A percentile compares a stretch with the other conserved stretches of the same genome.
Evolutionary conservation across 1,140 invertebrate species (phyloP).

Genomic region (Venustaconcha ellipsiformis): DNA sequence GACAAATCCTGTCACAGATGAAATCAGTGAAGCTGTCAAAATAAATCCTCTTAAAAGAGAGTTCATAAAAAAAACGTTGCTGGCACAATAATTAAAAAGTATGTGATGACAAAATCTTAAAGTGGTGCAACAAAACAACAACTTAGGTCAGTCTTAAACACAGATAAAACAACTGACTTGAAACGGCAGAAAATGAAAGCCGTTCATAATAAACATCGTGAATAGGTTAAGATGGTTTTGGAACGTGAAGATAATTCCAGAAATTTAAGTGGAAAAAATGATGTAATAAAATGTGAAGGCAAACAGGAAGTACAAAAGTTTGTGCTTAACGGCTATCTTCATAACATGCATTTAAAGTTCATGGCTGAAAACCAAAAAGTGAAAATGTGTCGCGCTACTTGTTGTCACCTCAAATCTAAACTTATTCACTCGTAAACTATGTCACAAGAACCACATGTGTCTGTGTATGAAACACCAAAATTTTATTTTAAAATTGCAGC

Average conservation of each 20-base stretch:
- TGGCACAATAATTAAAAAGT: conserved; percentile 13
- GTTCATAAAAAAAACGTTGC: conserved; percentile 3
- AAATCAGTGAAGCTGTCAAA: background rate
- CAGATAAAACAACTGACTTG: background rate
- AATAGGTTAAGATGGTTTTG: conserved; percentile 4
- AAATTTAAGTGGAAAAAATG: conserved; percentile 6
- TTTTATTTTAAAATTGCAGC: conserved; percentile 11
- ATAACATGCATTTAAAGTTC: conserved; percentile 14
- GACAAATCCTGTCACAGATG: background rate
- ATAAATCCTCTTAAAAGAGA: background rate
- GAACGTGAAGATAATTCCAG: conserved; percentile 8
- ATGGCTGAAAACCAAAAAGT: conserved; percentile 11
- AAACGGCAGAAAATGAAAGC: too few relatives aligned
- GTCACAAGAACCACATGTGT: conserved; percentile 8
- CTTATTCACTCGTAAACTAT: conserved; percentile 8
- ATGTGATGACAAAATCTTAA: background rate
- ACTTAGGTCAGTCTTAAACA: background rate
- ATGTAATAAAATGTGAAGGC: conserved; percentile 5
- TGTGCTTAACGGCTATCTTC: conserved; percentile 15
- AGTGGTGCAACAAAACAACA: background rate
- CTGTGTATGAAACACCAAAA: conserved; percentile 15
- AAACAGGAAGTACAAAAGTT: conserved; percentile 16
- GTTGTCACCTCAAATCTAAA: conserved; percentile 19
- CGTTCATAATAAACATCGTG: background rate
- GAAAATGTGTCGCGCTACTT: conserved; percentile 14